Evolutionary conservation across 2,797 vertebrate species (phyloP).

Genomic region (Xerus rutilus): DNA sequence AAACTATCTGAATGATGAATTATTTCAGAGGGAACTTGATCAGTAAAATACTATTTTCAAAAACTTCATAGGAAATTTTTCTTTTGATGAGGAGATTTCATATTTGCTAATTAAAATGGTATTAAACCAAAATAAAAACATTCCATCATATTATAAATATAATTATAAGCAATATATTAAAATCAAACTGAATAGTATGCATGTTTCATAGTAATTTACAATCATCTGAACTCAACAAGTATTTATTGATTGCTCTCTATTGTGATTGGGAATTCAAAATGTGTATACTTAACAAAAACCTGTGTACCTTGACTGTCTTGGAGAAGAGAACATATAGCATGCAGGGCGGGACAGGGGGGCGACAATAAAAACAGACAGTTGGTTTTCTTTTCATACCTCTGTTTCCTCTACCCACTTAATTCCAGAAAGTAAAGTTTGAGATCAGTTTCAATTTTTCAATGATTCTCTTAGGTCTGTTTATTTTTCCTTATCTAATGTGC

Average conservation of each 20-base stretch:
- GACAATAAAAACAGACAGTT: slow-evolving; percentile 10
- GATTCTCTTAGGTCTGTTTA: not conserved
- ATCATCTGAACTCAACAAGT: slow-evolving; percentile 9
- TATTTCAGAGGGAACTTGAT: slow-evolving; percentile 46
- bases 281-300: not conserved
- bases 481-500: not conserved
- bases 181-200: slow-evolving; percentile 11
- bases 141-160: not conserved
- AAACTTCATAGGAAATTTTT: not conserved
- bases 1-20: not conserved
- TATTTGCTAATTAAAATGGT: slow-evolving; percentile 36
- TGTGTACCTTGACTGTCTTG: not conserved
- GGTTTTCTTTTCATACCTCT: slow-evolving; percentile 39
- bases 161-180: not conserved
- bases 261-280: slow-evolving; percentile 51
- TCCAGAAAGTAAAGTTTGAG: slow-evolving; percentile 24
- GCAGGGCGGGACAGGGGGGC: not conserved
- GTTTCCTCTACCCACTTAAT: slow-evolving; percentile 21
- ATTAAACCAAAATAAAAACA: slow-evolving; percentile 9
- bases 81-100: slow-evolving; percentile 47
- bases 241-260: slow-evolving; percentile 37
- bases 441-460: slow-evolving; percentile 36
- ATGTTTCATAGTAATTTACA: slow-evolving; percentile 40
- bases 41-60: slow-evolving; percentile 15
- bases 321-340: not conserved